Percentiles rank a stretch among this genome's conserved stretches.
These are phyloP conservation scores for Mystacornis crossleyi DNA, from an alignment of 2,113 vertebrate genomes.

Conservation along the genomic window DNA sequence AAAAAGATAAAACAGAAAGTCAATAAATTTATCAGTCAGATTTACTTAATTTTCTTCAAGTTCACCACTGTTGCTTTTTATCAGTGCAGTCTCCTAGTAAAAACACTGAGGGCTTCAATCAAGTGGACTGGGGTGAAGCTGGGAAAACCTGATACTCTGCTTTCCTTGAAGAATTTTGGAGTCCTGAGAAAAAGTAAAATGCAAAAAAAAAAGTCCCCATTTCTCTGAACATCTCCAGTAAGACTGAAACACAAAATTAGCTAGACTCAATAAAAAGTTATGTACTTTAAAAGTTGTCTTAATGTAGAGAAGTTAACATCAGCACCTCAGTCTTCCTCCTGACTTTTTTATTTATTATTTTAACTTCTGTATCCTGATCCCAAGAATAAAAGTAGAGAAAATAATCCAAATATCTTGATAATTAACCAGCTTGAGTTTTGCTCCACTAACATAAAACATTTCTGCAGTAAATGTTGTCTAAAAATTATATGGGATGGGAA, in stretches of 20 bases:
- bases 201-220: not conserved
- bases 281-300: not conserved
- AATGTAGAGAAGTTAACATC: not conserved
- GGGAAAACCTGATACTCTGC: not conserved
- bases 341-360: not conserved
- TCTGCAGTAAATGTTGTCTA: not conserved
- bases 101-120: not conserved
- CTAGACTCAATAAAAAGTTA: not conserved
- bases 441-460: not conserved
- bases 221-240: not conserved
- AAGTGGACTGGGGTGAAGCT: not conserved
- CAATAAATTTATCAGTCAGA: not conserved
- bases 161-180: not conserved
- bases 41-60: not conserved
- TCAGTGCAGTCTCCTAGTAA: not conserved
- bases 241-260: not conserved
- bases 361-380: not conserved
- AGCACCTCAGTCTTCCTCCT: not conserved
- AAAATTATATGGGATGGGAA: too few relatives aligned
- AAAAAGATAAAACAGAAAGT: not conserved
- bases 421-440: not conserved
- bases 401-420: not conserved
- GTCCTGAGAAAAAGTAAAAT: not conserved
- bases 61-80: not conserved
- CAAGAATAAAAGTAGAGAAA: rapidly evolving